Evolutionary conservation across 2,797 vertebrate species (phyloP).

Genomic region (Peromyscus aztecus): DNA sequence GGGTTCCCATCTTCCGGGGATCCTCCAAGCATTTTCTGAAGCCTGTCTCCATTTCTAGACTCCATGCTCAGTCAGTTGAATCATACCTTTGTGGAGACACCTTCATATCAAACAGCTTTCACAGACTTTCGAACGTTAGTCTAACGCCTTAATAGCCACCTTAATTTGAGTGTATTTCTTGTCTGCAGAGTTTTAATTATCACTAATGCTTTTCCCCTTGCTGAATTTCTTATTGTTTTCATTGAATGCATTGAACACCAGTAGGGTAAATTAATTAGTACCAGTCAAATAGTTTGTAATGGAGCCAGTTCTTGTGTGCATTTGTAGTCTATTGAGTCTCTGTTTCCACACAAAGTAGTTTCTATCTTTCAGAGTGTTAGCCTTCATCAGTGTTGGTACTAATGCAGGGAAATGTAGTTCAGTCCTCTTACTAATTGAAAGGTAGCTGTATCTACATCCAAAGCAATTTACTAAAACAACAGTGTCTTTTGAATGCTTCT

Average conservation of each 20-base stretch:
- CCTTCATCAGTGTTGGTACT: neutral
- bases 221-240: conserved; percentile 33
- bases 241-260: conserved; percentile 35
- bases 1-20: neutral
- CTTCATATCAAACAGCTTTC: conserved; percentile 11
- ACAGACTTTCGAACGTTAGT: neutral
- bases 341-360: conserved; percentile 24
- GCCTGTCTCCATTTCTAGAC: neutral
- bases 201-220: conserved; percentile 34
- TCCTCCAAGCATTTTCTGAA: conserved; percentile 8
- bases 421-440: neutral
- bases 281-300: neutral
- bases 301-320: neutral
- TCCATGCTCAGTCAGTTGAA: neutral
- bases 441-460: neutral
- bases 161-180: conserved; percentile 55
- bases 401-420: conserved; percentile 7
- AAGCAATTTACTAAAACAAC: conserved; percentile 26
- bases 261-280: conserved; percentile 38
- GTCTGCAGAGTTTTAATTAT: conserved; percentile 55
- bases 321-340: neutral
- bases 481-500: neutral
- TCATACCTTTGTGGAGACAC: neutral
- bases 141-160: conserved; percentile 20
- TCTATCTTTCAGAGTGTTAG: conserved; percentile 59